phyloP scores from a whole-genome alignment of 2,888 invertebrate species.

The Caenorhabditis sulstoni region DNA sequence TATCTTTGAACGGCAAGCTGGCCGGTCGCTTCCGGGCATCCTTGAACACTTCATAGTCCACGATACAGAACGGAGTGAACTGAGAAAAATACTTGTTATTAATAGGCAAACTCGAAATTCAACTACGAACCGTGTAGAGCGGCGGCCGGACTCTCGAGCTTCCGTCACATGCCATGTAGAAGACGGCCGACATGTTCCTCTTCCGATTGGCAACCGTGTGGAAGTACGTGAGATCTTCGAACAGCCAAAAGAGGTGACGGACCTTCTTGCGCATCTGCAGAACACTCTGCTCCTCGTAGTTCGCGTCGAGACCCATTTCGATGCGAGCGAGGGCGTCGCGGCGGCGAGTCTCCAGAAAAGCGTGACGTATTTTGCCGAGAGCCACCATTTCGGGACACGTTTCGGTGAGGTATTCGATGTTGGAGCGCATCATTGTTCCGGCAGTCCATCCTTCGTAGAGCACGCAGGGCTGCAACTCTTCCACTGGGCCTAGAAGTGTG shows the following conservation, averaged over 20 bases:
- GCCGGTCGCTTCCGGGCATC: not conserved
- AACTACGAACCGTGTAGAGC: constrained; percentile 11
- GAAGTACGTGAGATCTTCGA: constrained; percentile 39
- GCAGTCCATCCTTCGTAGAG: constrained; percentile 47
- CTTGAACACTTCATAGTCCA: not conserved
- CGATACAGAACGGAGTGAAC: constrained; percentile 17
- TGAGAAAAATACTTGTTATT: no score
- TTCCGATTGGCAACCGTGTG: constrained; percentile 16
- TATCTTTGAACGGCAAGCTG: not conserved
- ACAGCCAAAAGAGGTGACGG: constrained; percentile 6
- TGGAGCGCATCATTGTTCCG: not conserved
- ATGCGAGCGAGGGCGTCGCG: not conserved
- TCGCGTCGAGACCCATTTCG: no score
- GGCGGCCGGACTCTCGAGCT: not conserved
- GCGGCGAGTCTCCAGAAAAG: not conserved
- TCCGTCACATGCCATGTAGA: constrained; percentile 1
- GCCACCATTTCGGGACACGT: not conserved
- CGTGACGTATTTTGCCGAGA: not conserved
- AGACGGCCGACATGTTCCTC: constrained; percentile 13
- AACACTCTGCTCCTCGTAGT: no score
- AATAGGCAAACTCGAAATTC: not conserved
- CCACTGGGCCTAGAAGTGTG: no score
- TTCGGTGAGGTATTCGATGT: not conserved
- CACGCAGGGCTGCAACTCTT: not conserved
- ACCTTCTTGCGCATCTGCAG: no score